Evolutionary conservation across 2,113 vertebrate species (phyloP).

Genomic region (Neodon shergylaensis): DNA sequence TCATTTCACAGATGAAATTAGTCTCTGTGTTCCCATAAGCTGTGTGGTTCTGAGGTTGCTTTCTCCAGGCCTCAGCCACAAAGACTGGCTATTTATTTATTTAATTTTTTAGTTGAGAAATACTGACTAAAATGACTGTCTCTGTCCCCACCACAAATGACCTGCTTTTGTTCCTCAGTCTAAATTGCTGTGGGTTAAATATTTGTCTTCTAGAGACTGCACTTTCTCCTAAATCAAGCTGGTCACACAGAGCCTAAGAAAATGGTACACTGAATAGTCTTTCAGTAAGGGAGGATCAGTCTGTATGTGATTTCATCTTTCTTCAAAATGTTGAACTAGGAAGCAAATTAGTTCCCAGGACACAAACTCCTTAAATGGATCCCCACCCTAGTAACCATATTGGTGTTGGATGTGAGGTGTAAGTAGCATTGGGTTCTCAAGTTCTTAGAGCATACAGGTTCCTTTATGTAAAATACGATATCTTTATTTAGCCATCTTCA

Average conservation of each 20-base stretch:
- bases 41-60: constrained; percentile 62
- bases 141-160: constrained; percentile 76
- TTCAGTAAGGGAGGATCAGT: accelerated
- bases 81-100: constrained; percentile 3
- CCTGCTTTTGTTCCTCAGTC: constrained; percentile 36
- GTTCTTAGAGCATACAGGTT: background rate
- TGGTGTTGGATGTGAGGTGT: background rate
- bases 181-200: constrained; percentile 13
- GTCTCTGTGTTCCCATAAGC: constrained; percentile 66
- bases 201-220: constrained; percentile 16
- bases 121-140: constrained; percentile 66
- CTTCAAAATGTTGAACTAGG: background rate
- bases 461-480: background rate
- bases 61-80: constrained; percentile 56
- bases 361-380: background rate
- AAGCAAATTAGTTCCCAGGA: background rate
- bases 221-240: background rate
- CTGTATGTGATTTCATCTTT: background rate
- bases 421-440: background rate
- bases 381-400: background rate
- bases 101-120: constrained; percentile 22
- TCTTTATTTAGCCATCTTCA: background rate
- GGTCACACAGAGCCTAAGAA: background rate
- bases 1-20: constrained; percentile 77
- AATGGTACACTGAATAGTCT: background rate